Evolutionary conservation across 2,113 vertebrate genomes (phyloP).

Genomic region (Antennarius striatus): DNA sequence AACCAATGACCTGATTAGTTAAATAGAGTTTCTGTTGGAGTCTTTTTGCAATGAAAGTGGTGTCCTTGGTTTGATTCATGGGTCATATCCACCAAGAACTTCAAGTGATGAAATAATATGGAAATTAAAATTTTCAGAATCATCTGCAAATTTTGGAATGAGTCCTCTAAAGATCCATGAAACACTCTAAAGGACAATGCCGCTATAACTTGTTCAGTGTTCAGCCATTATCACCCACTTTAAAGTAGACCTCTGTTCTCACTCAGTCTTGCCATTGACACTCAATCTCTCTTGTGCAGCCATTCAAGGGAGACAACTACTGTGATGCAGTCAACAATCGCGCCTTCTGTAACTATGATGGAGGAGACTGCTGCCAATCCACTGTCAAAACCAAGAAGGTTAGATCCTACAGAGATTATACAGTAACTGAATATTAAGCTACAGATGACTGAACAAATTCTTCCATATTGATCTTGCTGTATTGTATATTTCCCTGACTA

Average conservation of each 20-base stretch:
- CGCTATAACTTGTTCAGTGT: not conserved
- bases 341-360: conserved; percentile 98
- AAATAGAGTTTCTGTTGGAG: conserved; percentile 55
- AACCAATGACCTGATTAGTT: conserved; percentile 64
- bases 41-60: conserved; percentile 66
- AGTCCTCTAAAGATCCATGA: conserved; percentile 26
- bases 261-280: not conserved
- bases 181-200: conserved; percentile 21
- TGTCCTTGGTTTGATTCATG: conserved; percentile 66
- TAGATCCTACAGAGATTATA: conserved; percentile 36
- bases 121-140: conserved; percentile 53
- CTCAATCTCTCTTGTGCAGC: conserved; percentile 71
- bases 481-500: too few species aligned
- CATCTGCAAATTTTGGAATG: conserved; percentile 49
- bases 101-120: conserved; percentile 65
- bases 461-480: too few species aligned
- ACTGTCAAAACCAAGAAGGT: conserved; percentile 99
- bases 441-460: too few species aligned
- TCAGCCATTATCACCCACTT: conserved; percentile 3
- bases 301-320: conserved; percentile 98
- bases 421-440: too few species aligned
- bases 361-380: conserved; percentile 95
- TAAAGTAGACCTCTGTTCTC: not conserved
- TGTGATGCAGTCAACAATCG: conserved; percentile 96
- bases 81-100: conserved; percentile 46